Percentiles rank a stretch among this genome's conserved stretches.
Evolutionary conservation across 2,113 vertebrate genomes (phyloP).

Genomic region (Nesoenas mayeri): DNA sequence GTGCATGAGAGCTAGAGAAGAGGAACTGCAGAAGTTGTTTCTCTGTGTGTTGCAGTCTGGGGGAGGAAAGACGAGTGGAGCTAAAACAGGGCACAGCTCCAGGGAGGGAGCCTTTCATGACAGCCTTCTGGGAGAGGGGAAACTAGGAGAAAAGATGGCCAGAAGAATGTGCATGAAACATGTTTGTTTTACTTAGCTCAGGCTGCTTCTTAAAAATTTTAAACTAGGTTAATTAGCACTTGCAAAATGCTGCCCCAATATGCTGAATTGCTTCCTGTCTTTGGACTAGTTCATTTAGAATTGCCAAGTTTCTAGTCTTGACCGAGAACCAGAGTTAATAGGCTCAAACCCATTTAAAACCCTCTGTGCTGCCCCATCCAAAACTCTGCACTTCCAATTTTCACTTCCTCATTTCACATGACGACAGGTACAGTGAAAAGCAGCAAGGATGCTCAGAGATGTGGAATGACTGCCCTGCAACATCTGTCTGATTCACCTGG

Average conservation of each 20-base stretch:
- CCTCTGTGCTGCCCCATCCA: rapidly evolving
- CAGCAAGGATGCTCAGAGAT: neutral
- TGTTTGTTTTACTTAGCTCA: constrained; percentile 45
- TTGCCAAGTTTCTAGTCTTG: neutral
- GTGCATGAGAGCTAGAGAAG: neutral
- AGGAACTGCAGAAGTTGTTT: constrained; percentile 26
- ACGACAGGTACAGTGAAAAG: neutral
- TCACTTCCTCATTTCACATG: neutral
- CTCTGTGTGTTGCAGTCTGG: constrained; percentile 16
- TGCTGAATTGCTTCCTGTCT: neutral
- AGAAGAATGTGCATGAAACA: constrained; percentile 15
- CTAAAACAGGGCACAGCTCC: constrained; percentile 28
- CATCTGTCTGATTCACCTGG: neutral
- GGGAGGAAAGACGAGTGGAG: constrained; percentile 10
- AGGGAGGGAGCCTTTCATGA: constrained; percentile 43
- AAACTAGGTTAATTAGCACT: constrained; percentile 34
- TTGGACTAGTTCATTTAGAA: neutral
- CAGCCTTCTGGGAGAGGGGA: constrained; percentile 42
- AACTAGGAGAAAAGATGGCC: constrained; percentile 34
- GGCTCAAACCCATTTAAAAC: neutral
- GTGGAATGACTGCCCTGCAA: neutral
- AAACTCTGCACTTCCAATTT: neutral
- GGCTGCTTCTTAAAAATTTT: neutral
- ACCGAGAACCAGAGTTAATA: neutral
- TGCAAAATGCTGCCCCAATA: neutral